These are phyloP conservation scores for Clarias batrachus DNA, from an alignment of 2,113 vertebrate genomes.

Conservation along the genomic window DNA sequence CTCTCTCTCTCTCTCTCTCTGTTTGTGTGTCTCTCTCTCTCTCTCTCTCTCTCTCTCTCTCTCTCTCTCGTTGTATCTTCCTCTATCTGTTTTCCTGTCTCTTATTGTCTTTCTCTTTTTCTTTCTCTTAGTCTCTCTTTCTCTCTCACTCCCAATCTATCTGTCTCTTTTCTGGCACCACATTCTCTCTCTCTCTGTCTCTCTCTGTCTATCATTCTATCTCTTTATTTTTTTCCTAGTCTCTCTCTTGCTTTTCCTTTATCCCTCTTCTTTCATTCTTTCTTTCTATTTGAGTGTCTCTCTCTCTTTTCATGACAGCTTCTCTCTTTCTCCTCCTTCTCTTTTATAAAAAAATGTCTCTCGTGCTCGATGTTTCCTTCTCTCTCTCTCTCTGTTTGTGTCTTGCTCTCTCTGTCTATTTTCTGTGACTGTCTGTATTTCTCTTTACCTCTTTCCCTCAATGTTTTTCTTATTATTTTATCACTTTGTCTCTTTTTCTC, in stretches of 20 bases:
- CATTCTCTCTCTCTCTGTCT: neutral
- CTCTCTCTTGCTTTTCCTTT: neutral
- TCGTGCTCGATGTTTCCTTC: neutral
- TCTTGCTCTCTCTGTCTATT: neutral
- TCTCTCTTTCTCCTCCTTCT: neutral
- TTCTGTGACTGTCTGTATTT: neutral
- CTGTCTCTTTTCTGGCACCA: neutral
- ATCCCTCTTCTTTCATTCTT: neutral
- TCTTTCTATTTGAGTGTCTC: neutral
- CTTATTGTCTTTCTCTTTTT: neutral
- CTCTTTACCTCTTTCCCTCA: neutral
- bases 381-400: neutral
- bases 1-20: neutral
- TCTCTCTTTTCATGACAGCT: neutral
- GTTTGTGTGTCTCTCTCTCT: neutral
- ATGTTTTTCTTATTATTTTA: neutral
- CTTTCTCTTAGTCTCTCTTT: neutral
- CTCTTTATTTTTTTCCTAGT: neutral
- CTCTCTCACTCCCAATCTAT: neutral
- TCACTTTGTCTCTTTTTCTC: neutral
- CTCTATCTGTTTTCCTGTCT: neutral
- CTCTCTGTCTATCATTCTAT: neutral
- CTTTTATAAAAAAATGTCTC: neutral
- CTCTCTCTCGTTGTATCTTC: neutral
- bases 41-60: neutral